Percentiles rank a stretch among this genome's conserved stretches.
Evolutionary conservation across 2,888 invertebrate species (phyloP).

Genomic region (Eristalinus sepulchralis): DNA sequence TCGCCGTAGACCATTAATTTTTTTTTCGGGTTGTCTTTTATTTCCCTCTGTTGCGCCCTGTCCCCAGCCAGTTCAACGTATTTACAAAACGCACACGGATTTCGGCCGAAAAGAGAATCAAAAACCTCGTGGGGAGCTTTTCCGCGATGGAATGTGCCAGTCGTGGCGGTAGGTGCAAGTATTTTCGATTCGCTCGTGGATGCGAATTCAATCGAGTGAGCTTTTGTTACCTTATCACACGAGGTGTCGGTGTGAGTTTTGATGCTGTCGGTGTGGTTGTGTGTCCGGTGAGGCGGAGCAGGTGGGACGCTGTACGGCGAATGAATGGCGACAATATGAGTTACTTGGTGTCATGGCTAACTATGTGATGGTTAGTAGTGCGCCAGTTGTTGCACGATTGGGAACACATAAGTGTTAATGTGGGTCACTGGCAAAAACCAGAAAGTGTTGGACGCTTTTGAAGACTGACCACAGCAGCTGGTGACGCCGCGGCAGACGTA

Average conservation of each 20-base stretch:
- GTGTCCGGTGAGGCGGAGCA: not conserved
- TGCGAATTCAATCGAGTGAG: not conserved
- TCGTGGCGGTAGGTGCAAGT: not conserved
- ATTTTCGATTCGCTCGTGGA: not conserved
- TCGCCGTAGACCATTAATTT: constrained; percentile 12
- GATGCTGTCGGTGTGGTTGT: not conserved
- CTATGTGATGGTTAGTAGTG: constrained; percentile 32
- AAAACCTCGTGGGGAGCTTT: not conserved
- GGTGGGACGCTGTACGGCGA: not conserved
- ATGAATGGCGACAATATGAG: constrained; percentile 9
- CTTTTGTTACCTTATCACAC: not conserved
- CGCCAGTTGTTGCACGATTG: constrained; percentile 44
- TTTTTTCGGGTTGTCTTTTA: constrained; percentile 5
- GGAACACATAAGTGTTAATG: constrained; percentile 36
- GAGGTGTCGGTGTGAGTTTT: not conserved
- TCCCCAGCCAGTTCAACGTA: not conserved
- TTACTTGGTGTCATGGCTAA: constrained; percentile 57
- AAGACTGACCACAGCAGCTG: not conserved
- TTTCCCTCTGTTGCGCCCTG: not conserved
- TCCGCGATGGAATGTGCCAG: not conserved
- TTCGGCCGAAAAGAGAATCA: not conserved
- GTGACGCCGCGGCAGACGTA: not conserved
- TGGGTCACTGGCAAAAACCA: constrained; percentile 47
- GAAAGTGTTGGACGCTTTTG: constrained; percentile 8
- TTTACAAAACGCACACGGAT: constrained; percentile 13